Conservation (phyloP, 2,797 vertebrate species). For the Schizopygopsis pylzovi region DNA sequence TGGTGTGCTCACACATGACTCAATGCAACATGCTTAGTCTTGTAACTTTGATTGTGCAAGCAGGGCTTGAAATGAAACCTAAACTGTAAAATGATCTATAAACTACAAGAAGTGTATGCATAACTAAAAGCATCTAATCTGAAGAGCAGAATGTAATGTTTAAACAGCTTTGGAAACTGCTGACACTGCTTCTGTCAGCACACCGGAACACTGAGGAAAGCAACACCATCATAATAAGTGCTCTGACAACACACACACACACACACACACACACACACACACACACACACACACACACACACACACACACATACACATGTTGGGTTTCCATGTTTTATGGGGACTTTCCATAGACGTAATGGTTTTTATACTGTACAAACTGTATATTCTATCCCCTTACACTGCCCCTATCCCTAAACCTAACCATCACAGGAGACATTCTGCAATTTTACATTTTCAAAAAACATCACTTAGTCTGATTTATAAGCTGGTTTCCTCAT, state of each 20-base stretch:
- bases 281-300: too few relatives aligned
- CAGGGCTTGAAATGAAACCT: slow-evolving; percentile 35
- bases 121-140: slow-evolving; percentile 48
- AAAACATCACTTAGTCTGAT: too few relatives aligned
- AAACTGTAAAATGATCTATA: slow-evolving; percentile 30
- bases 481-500: too few relatives aligned
- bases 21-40: slow-evolving; percentile 31
- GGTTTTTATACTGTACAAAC: too few relatives aligned
- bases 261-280: background rate
- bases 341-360: too few relatives aligned
- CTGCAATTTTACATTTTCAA: too few relatives aligned
- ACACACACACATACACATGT: too few relatives aligned
- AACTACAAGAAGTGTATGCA: background rate
- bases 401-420: too few relatives aligned
- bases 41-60: slow-evolving; percentile 38
- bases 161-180: slow-evolving; percentile 48
- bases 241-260: background rate
- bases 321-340: too few relatives aligned
- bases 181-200: slow-evolving; percentile 54
- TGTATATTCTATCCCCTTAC: too few relatives aligned
- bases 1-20: background rate
- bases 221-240: slow-evolving; percentile 41
- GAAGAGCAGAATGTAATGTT: slow-evolving; percentile 36
- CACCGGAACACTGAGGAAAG: slow-evolving; percentile 30
- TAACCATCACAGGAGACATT: too few relatives aligned